These are phyloP conservation scores for Leptatherina wallacei DNA, from an alignment of 2,797 vertebrate genomes.

Conservation along the genomic window DNA sequence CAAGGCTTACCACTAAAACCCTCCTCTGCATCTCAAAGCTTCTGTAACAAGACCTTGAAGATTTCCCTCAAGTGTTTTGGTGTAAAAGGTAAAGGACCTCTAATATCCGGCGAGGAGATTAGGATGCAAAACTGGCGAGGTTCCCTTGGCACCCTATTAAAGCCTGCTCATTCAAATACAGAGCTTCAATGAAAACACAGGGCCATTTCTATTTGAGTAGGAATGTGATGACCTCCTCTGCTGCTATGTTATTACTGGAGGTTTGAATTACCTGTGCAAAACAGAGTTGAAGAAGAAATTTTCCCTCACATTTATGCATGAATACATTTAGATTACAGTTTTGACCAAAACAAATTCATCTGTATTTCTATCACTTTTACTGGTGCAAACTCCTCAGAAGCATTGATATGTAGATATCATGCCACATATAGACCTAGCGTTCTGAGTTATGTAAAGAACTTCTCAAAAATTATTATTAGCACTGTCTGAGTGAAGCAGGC, in stretches of 20 bases:
- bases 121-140: constrained; percentile 40
- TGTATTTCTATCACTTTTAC: constrained; percentile 3
- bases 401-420: neutral
- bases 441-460: neutral
- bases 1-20: constrained; percentile 13
- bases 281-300: neutral
- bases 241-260: constrained; percentile 27
- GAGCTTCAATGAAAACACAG: constrained; percentile 52
- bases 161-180: constrained; percentile 52
- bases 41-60: constrained; percentile 41
- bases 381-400: neutral
- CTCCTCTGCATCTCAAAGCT: constrained; percentile 30
- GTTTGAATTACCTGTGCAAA: constrained; percentile 43
- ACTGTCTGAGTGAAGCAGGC: neutral
- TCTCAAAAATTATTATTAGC: neutral
- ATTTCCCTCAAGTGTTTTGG: constrained; percentile 48
- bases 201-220: constrained; percentile 45
- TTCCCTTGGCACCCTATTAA: constrained; percentile 49
- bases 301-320: neutral
- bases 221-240: constrained; percentile 40
- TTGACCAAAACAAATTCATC: neutral
- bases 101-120: constrained; percentile 54
- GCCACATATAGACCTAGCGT: neutral
- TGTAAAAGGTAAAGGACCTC: constrained; percentile 44
- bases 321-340: neutral